A percentile compares a stretch with the other conserved stretches of the same genome.
Conservation (phyloP, 2,113 vertebrate genomes). For the Silurus asotus region DNA sequence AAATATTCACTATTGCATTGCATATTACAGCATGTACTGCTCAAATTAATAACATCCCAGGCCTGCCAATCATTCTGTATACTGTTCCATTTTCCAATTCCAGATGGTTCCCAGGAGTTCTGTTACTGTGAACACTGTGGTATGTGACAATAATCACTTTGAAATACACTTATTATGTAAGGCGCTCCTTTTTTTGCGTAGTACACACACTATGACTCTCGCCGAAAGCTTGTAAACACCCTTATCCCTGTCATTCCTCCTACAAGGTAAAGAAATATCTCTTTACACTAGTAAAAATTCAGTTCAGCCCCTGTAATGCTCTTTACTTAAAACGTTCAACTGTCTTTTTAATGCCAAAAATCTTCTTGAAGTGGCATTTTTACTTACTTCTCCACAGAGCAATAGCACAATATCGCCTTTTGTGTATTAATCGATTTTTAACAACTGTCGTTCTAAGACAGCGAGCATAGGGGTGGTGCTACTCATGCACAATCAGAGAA, state of each 20-base stretch:
- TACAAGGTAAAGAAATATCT: neutral
- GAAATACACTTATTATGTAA: neutral
- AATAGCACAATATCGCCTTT: slow-evolving; percentile 35
- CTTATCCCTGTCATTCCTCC: neutral
- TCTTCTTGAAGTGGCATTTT: slow-evolving; percentile 33
- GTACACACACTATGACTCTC: neutral
- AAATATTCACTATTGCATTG: neutral
- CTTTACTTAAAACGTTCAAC: neutral
- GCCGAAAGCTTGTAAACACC: neutral
- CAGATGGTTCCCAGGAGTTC: neutral
- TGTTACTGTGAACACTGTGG: neutral
- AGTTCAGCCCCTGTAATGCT: neutral
- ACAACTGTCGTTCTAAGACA: slow-evolving; percentile 17
- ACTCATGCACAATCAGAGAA: slow-evolving; percentile 4
- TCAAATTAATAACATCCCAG: slow-evolving; percentile 13
- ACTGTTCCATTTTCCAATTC: neutral
- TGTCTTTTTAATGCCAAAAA: neutral
- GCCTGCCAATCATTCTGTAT: neutral
- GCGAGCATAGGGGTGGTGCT: neutral
- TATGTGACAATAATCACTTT: slow-evolving; percentile 3
- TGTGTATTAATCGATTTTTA: slow-evolving; percentile 47
- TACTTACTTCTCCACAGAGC: slow-evolving; percentile 29
- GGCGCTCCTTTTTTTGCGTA: neutral
- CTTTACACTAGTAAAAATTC: neutral
- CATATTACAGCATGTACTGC: neutral